Evolutionary conservation across 2,888 invertebrate species (phyloP), one percentile per base, ranked within the genome.

Genomic region (Platynereis dumerilii): DNA sequence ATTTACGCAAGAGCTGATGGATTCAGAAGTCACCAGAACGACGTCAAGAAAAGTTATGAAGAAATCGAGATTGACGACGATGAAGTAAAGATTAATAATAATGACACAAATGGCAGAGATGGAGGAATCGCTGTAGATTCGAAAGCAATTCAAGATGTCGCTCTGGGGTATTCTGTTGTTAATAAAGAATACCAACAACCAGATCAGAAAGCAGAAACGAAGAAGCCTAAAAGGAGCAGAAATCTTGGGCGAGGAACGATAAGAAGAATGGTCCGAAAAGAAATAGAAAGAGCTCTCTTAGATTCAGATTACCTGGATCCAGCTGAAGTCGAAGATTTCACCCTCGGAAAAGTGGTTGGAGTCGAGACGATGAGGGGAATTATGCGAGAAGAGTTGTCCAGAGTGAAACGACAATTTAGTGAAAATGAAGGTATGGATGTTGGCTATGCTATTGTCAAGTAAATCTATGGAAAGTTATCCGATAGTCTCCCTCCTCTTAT

Each of bases 351-450:
- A 29, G 62, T 45, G 15, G 58, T 71, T 27, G 71, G 71, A 7
- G 48, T 65, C 17, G 64, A 70, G 2, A 70, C 71, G 2, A 56
- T 71, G 39, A 66, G 44, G 24, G 58, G 66, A 26, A 42, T 71
- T 12, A 59, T 71, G 62, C 39, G 65, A 42, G 64, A 66, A 26
- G 71, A 71, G 57, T 60, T 69, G 29, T 61, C 60, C 20, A 68
- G 64, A 34, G 67, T 54, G 52, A 55, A 42, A 24, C 26, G 29
- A 27, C 48, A 68, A 48, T 34, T 34, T 12, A 34, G 34, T 34
- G 34, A 34, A 34, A 34, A 34, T 7, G 20, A 17, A n/a, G 52
- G 20, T 52, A 52, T 52, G 34, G n/a, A n/a, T n/a, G n/a, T n/a
- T n/a, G n/a, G n/a, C n/a, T n/a, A n/a, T n/a, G n/a, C n/a, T n/a